phyloP scores from a whole-genome alignment of 2,797 vertebrate species.

The Tympanoctomys barrerae region DNA sequence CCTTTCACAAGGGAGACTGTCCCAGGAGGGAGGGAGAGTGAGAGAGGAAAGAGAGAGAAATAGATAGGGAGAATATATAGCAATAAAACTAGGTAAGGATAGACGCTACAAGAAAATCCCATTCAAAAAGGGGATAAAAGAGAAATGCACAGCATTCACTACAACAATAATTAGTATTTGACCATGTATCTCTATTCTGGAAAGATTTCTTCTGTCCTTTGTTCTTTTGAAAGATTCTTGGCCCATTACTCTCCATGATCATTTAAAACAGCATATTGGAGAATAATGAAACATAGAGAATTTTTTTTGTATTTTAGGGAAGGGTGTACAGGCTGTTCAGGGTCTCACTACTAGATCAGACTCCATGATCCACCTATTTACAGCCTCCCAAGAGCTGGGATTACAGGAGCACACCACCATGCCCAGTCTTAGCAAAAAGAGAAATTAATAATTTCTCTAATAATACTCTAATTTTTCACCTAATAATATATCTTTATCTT shows the following conservation, averaged over 20 bases:
- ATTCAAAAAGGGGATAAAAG: background rate
- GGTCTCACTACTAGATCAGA: too few relatives aligned
- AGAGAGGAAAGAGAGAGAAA: background rate
- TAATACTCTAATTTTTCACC: too few relatives aligned
- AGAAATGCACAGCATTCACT: background rate
- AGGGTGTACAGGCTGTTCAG: too few relatives aligned
- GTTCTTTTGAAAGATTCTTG: conserved; percentile 11
- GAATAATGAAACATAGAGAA: background rate
- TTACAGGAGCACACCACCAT: too few relatives aligned
- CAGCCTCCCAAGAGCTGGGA: too few relatives aligned
- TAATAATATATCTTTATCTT: too few relatives aligned
- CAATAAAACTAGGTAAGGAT: background rate
- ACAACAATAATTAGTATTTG: background rate
- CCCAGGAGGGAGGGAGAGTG: background rate
- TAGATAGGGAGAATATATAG: background rate
- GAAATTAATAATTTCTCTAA: too few relatives aligned
- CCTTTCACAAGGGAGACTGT: background rate
- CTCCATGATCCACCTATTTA: too few relatives aligned
- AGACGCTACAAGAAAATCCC: background rate
- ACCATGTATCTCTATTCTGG: background rate
- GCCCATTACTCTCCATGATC: background rate
- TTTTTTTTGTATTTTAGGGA: too few relatives aligned
- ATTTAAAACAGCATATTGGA: background rate
- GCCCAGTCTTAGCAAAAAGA: too few relatives aligned
- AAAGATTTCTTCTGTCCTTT: background rate